phyloP scores from a whole-genome alignment of 2,113 vertebrate genomes.

The Guaruba guarouba region DNA sequence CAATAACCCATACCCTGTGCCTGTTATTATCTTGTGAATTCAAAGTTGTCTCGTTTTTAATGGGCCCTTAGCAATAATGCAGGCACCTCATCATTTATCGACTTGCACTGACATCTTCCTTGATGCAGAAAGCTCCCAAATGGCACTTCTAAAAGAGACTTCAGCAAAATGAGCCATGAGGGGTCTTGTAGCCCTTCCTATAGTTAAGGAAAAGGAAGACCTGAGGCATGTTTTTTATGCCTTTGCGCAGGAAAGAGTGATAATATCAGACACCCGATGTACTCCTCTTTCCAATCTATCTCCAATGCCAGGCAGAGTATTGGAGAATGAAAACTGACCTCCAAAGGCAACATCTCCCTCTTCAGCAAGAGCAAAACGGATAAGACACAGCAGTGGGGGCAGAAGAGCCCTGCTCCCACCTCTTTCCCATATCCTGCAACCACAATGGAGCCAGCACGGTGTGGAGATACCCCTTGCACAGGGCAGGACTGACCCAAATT shows the following conservation, averaged over 20 bases:
- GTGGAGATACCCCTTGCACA: neutral
- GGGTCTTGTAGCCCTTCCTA: neutral
- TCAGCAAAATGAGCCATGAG: neutral
- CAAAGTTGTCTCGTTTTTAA: constrained; percentile 65
- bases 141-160: constrained; percentile 36
- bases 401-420: neutral
- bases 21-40: constrained; percentile 55
- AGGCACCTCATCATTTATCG: constrained; percentile 51
- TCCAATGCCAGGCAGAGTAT: neutral
- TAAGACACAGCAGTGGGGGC: neutral
- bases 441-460: accelerated
- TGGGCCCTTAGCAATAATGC: constrained; percentile 44
- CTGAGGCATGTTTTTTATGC: neutral
- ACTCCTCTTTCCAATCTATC: neutral
- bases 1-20: constrained; percentile 40
- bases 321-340: neutral
- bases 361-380: neutral
- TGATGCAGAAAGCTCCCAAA: constrained; percentile 8
- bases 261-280: accelerated
- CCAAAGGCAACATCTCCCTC: neutral
- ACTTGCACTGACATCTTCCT: constrained; percentile 9
- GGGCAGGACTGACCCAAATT: neutral
- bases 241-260: neutral
- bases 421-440: accelerated
- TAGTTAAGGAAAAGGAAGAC: neutral